A percentile compares a stretch with the other conserved stretches of the same genome.
Conservation (phyloP, 1,140 invertebrate species). For the Ptiloglossa arizonensis region DNA sequence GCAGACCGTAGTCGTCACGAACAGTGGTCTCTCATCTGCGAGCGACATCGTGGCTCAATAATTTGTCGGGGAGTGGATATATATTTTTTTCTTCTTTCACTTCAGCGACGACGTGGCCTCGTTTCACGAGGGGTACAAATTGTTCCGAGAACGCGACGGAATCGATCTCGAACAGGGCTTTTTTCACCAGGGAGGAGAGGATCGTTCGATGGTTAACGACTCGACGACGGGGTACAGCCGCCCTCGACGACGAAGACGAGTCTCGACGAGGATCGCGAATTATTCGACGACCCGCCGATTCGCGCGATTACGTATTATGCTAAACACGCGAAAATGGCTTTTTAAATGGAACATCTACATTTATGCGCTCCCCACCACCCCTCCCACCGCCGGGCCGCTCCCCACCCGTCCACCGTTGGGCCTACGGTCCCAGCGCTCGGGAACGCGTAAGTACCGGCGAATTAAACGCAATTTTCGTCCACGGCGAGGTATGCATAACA, state of each 20-base stretch:
- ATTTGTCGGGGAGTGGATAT: slow-evolving; percentile 2
- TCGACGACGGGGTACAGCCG: background rate
- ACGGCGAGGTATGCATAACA: slow-evolving; percentile 77
- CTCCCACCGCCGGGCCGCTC: background rate
- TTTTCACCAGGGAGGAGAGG: slow-evolving; percentile 1
- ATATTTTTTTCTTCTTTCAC: slow-evolving; percentile 23
- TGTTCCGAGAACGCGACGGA: slow-evolving; percentile 55
- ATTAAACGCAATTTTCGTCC: slow-evolving; percentile 80
- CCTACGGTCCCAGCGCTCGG: background rate
- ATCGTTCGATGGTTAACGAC: slow-evolving; percentile 43
- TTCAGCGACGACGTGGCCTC: slow-evolving; percentile 34
- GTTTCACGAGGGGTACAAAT: slow-evolving; percentile 47
- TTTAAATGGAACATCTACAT: slow-evolving; percentile 81
- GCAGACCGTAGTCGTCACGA: fast-evolving
- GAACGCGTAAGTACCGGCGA: slow-evolving; percentile 65
- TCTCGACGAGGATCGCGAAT: slow-evolving; percentile 25
- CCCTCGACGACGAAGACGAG: background rate
- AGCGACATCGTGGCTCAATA: slow-evolving; percentile 11
- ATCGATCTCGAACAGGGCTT: slow-evolving; percentile 15
- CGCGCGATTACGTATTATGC: slow-evolving; percentile 77
- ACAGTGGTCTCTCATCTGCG: background rate
- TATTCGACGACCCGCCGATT: slow-evolving; percentile 45
- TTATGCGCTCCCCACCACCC: slow-evolving; percentile 63
- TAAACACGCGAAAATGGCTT: slow-evolving; percentile 80
- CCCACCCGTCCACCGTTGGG: background rate